Evolutionary conservation across 2,113 vertebrate genomes (phyloP), one percentile per base, ranked within the genome.

Genomic region (Mustela lutreola): DNA sequence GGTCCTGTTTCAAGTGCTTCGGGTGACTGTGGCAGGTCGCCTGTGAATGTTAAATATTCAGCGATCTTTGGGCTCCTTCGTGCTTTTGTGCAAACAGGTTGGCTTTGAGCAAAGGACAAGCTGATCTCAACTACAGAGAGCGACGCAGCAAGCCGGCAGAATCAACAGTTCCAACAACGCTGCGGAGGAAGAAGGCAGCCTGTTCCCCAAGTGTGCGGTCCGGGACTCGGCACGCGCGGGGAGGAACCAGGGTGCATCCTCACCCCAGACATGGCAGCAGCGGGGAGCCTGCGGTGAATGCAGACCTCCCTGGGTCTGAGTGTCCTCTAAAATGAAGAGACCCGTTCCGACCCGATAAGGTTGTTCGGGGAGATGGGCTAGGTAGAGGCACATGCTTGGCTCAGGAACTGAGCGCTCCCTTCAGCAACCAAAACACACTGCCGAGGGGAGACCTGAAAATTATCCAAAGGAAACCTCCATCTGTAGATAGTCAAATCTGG

Each of bases 41-140:
- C 96, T 95, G 80, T 81, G 91, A 96, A 92, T 94, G 97, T 96
- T 97, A 97, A 96, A 94, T 91, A 97, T 92, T 95, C 97, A 97
- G 94, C 90, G 90, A 94, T 95, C 92, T 94, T 71, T 11, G 50
- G 96, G 92, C 76, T 96, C 87, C 96, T 84, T 26, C 18, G 26
- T 76, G 94, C 96, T 97, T 97, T 98, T 97, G 89, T 95, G 95
- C 73, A 95, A 93, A 97, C 65, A 87, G 82, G 86, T 83, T 93
- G 89, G 91, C 89, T 76, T 86, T 79, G 75, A 92, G 88, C 96
- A 97, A 97, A 93, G 97, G 97, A 97, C 96, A 97, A 86, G 83
- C 92, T 95, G 96, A 96, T 96, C 96, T 81, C 90, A 94, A 97
- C 5, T 62, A 80, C 91, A 93, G 58, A 36, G 63, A 97, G 95